These are phyloP conservation scores for Bettongia penicillata DNA, from an alignment of 2,113 vertebrate genomes.

Conservation along the genomic window DNA sequence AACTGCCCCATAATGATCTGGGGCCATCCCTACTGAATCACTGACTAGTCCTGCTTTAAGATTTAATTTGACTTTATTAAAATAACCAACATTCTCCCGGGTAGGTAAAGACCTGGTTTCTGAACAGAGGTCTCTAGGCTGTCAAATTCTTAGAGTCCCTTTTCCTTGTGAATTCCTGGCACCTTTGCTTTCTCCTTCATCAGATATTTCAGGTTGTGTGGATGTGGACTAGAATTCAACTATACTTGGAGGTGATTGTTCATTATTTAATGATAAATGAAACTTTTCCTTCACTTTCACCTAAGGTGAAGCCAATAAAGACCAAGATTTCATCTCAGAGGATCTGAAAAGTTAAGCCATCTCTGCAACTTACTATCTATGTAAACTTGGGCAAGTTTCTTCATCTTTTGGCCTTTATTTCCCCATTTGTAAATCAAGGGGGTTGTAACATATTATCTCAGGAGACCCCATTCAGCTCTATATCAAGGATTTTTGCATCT, in stretches of 20 bases:
- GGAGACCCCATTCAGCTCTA: neutral
- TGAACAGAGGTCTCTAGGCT: slow-evolving; percentile 51
- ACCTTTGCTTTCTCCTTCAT: slow-evolving; percentile 49
- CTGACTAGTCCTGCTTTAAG: slow-evolving; percentile 73
- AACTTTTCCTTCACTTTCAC: neutral
- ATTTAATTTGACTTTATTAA: slow-evolving; percentile 80
- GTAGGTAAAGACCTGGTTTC: slow-evolving; percentile 74
- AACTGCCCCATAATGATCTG: slow-evolving; percentile 70
- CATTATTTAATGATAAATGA: neutral
- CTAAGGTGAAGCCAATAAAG: neutral
- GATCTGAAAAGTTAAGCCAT: neutral
- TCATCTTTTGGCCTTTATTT: neutral
- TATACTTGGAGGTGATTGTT: neutral
- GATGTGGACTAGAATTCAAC: neutral
- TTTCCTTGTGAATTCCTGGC: slow-evolving; percentile 55
- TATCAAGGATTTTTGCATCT: neutral
- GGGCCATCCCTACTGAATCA: slow-evolving; percentile 77
- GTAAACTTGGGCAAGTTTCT: neutral
- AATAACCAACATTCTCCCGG: slow-evolving; percentile 76
- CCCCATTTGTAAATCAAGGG: neutral
- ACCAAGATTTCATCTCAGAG: neutral
- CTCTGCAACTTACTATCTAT: neutral
- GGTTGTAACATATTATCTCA: neutral
- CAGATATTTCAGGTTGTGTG: neutral
- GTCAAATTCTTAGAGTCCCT: slow-evolving; percentile 54